A percentile compares a stretch with the other conserved stretches of the same genome.
phyloP scores from a whole-genome alignment of 2,888 invertebrate genomes.

The Orthonychiurus folsomi region DNA sequence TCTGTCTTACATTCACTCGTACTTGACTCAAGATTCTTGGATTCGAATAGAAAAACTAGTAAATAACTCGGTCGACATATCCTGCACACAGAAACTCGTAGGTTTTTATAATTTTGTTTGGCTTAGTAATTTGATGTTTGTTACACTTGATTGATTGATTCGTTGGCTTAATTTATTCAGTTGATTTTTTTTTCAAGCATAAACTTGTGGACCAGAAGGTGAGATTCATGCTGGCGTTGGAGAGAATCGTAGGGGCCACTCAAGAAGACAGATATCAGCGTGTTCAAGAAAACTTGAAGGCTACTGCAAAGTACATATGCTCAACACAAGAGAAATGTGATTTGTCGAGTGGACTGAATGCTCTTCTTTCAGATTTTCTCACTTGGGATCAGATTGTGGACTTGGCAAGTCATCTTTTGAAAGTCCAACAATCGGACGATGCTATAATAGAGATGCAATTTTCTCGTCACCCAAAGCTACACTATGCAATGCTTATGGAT shows the following conservation, averaged over 20 bases:
- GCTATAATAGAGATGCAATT: too few species aligned
- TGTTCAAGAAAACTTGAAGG: too few species aligned
- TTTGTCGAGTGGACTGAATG: too few species aligned
- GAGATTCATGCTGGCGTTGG: background rate
- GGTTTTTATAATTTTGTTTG: background rate
- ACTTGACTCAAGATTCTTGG: constrained; percentile 20
- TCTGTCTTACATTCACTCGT: constrained; percentile 24
- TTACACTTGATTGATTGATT: background rate
- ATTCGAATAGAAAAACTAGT: constrained; percentile 10
- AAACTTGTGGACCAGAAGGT: background rate
- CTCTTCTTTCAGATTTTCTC: background rate
- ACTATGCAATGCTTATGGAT: constrained; percentile 28
- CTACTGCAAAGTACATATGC: too few species aligned
- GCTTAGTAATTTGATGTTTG: background rate
- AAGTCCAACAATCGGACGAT: background rate
- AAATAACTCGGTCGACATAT: constrained; percentile 3
- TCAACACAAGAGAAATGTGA: too few species aligned
- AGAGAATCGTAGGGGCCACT: background rate
- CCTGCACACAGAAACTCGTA: background rate
- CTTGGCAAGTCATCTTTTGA: background rate
- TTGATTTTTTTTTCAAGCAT: background rate
- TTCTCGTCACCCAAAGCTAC: constrained; percentile 17
- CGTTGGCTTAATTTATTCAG: background rate
- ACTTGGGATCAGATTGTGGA: background rate
- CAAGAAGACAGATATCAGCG: too few species aligned